phyloP scores from a whole-genome alignment of 2,797 vertebrate genomes.

The Acestrorhynchus altus region DNA sequence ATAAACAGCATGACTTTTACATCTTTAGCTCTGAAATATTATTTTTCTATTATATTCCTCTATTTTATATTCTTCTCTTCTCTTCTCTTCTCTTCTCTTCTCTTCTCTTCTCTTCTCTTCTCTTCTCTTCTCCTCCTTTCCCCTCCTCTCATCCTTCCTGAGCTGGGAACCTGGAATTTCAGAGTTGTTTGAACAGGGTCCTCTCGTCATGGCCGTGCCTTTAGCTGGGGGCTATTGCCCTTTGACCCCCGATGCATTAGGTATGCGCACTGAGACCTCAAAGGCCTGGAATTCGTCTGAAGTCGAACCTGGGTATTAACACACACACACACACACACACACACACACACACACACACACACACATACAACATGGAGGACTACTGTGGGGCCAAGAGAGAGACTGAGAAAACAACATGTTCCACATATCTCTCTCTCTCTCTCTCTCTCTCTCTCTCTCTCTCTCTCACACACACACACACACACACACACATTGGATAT shows the following conservation, averaged over 20 bases:
- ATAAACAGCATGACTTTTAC: too few relatives aligned
- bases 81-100: background rate
- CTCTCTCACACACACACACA: slow-evolving; percentile 2
- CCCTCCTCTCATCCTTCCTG: slow-evolving; percentile 19
- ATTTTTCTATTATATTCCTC: background rate
- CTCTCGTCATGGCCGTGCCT: slow-evolving; percentile 79
- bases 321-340: slow-evolving; percentile 48
- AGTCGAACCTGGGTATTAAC: slow-evolving; percentile 59
- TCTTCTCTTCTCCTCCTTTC: background rate
- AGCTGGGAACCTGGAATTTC: slow-evolving; percentile 80
- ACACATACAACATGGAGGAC: slow-evolving; percentile 40
- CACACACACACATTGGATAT: background rate
- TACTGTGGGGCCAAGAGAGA: slow-evolving; percentile 40
- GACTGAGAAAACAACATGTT: slow-evolving; percentile 43
- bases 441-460: slow-evolving; percentile 16
- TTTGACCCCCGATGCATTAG: slow-evolving; percentile 74
- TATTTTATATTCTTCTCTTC: background rate
- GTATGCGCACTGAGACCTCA: slow-evolving; percentile 62
- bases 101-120: background rate
- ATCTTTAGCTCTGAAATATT: too few relatives aligned
- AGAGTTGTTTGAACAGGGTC: slow-evolving; percentile 85
- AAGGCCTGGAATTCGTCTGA: slow-evolving; percentile 67
- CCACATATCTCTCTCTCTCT: slow-evolving; percentile 1
- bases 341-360: slow-evolving; percentile 47
- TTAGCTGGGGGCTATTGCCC: slow-evolving; percentile 82